Conservation (phyloP, 2,113 vertebrate species). For the Vulpes vulpes region DNA sequence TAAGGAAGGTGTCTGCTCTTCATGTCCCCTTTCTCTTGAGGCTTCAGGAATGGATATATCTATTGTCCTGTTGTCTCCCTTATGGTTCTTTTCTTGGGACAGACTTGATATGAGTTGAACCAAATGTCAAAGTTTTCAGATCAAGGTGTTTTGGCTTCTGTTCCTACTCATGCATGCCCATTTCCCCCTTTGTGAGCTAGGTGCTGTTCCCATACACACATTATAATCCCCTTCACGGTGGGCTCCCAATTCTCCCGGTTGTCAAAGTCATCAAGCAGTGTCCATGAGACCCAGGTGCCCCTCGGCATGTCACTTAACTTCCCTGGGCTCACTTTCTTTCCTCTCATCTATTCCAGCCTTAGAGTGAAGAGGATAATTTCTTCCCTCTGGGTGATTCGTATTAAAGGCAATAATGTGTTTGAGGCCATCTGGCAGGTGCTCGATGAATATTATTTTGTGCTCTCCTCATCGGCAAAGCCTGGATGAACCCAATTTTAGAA, state of each 20-base stretch:
- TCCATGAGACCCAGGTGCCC: not conserved
- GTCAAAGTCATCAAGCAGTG: not conserved
- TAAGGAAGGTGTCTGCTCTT: not conserved
- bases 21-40: not conserved
- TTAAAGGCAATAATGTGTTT: not conserved
- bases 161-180: not conserved
- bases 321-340: not conserved
- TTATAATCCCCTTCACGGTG: not conserved
- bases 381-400: not conserved
- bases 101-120: not conserved
- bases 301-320: not conserved
- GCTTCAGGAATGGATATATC: not conserved
- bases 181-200: not conserved
- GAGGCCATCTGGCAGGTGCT: not conserved
- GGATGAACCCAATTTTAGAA: slow-evolving; percentile 26
- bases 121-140: not conserved
- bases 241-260: not conserved
- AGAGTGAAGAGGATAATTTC: not conserved
- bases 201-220: not conserved
- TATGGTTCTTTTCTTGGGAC: not conserved
- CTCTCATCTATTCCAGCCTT: not conserved
- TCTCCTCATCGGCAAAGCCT: not conserved
- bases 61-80: not conserved
- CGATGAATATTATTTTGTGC: not conserved
- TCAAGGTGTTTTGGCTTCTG: not conserved